Conservation (phyloP, 1,140 invertebrate species). For the Gonioctena quinquepunctata region DNA sequence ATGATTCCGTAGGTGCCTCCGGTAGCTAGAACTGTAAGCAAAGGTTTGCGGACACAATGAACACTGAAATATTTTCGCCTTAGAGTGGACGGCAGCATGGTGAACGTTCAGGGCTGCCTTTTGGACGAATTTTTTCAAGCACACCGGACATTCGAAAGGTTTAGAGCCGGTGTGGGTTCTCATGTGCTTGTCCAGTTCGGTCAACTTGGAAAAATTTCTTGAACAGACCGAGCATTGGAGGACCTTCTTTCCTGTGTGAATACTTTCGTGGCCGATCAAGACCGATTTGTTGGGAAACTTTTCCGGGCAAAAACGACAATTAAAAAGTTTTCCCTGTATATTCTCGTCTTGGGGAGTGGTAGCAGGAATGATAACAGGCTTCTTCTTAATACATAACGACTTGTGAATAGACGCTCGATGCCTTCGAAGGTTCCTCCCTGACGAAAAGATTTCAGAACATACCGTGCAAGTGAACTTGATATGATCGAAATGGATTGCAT, state of each 20-base stretch:
- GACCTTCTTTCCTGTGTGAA: conserved; percentile 48
- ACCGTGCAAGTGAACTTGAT: too few relatives aligned
- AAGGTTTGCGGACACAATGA: not conserved
- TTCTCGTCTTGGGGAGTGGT: too few relatives aligned
- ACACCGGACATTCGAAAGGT: conserved; percentile 38
- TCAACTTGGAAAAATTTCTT: conserved; percentile 46
- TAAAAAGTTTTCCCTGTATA: too few relatives aligned
- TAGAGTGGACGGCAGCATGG: not conserved
- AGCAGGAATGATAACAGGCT: too few relatives aligned
- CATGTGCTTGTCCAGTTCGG: conserved; percentile 44
- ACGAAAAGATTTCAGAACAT: too few relatives aligned
- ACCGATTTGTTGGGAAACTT: not conserved
- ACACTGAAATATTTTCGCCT: not conserved
- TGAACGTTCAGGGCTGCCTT: not conserved
- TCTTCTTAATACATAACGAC: too few relatives aligned
- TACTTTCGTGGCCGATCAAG: conserved; percentile 40
- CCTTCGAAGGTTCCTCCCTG: too few relatives aligned
- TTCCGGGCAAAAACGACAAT: not conserved
- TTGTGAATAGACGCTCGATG: too few relatives aligned
- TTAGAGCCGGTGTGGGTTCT: conserved; percentile 36
- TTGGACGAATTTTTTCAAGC: conserved; percentile 39
- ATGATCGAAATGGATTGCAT: too few relatives aligned
- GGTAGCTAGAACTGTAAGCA: not conserved
- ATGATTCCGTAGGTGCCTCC: not conserved
- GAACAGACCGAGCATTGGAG: conserved; percentile 43